Base-by-base conservation (phyloP, 2,797 vertebrate genomes). In the Phyllotis vaccarum region DNA sequence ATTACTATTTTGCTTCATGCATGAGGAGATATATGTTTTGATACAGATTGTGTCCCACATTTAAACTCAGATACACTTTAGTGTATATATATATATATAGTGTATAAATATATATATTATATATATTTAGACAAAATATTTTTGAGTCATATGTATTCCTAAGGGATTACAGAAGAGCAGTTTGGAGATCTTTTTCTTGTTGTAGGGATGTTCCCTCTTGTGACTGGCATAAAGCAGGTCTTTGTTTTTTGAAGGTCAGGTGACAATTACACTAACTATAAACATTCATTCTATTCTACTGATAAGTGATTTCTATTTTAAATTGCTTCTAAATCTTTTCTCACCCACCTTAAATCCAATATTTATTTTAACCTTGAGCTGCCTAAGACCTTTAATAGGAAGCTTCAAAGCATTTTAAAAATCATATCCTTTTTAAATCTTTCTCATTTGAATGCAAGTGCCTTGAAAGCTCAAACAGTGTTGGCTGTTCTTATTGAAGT, bases 401-500 rank as follows among this genome's bases (percentile, higher is more conserved):
- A 97, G 91, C 91, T 97, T 98, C 97, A 97, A 98, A 98, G 88
- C 96, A 78, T 98, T 96, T 97, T 97, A 90, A 98, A 98, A 98
- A 98, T 96, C 64, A 70, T 97, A 98, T 96, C 92, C 74, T 97
- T 98, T 98, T 96, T 21, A 98, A 98, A 98, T 98, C 95, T 98
- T 97, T 92, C 97, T 98, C 97, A 98, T 98, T 98, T 98, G 96
- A 98, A 98, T 98, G 96, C 96, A 97, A 98, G 97, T 96, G 93
- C 91, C 95, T 98, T 97, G 96, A 94, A 98, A 98, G 95, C 98
- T 98, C 98, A 97, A 96, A 98, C 94, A 97, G 85, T 93, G 96
- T 97, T 97, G 95, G 97, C 98, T 98, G 98, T 98, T 98, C 97
- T 97, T 98, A 98, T 90, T 98, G 98, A 98, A 98, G 98, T 98